These are phyloP conservation scores for Pyrrhia umbra DNA, from an alignment of 2,888 invertebrate species.

Conservation along the genomic window DNA sequence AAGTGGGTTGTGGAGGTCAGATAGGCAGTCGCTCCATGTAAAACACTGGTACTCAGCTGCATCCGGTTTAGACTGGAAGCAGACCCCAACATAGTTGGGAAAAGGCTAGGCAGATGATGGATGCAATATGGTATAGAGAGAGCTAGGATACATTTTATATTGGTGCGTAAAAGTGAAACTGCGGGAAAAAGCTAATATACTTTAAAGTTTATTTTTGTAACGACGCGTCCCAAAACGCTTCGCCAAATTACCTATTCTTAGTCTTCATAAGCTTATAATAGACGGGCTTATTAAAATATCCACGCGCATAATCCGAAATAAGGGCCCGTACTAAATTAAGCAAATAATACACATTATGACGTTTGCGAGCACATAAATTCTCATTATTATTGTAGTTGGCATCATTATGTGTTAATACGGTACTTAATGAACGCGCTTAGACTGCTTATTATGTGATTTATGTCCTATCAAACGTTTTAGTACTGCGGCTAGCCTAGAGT, in stretches of 20 bases:
- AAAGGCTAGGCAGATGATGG: no score
- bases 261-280: constrained; percentile 23
- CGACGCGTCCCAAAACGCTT: background rate
- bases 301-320: constrained; percentile 43
- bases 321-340: constrained; percentile 16
- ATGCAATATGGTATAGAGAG: no score
- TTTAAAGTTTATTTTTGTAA: background rate
- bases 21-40: no score
- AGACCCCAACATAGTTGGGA: no score
- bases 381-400: constrained; percentile 21
- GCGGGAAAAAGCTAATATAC: no score
- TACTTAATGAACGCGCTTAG: constrained; percentile 4
- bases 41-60: no score
- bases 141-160: no score
- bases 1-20: no score
- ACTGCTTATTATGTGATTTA: constrained; percentile 12
- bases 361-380: constrained; percentile 17
- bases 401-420: constrained; percentile 15
- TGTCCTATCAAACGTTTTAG: constrained; percentile 2
- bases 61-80: no score
- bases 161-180: no score
- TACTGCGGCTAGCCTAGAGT: background rate
- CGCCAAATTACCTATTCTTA: constrained; percentile 35
- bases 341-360: constrained; percentile 24
- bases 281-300: constrained; percentile 8